A percentile compares a stretch with the other conserved stretches of the same genome.
These are phyloP conservation scores for Chrysolina haemoptera DNA, from an alignment of 2,888 invertebrate species.

Conservation along the genomic window DNA sequence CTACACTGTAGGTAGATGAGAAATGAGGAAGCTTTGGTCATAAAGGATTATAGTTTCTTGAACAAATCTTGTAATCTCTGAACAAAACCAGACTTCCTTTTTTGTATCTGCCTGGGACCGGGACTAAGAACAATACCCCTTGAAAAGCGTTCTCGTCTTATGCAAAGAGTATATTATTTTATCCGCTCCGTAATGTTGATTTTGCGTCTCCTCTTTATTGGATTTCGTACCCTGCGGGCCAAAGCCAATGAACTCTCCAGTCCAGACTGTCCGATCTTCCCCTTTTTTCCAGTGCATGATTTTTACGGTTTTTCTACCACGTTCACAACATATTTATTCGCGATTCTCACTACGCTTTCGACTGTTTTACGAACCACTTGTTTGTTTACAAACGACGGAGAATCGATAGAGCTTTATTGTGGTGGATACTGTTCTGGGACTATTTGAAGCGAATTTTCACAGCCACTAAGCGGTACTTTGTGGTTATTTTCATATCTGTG, in stretches of 20 bases:
- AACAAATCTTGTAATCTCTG: too few relatives aligned
- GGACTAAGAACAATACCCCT: too few relatives aligned
- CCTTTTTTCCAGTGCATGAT: background rate
- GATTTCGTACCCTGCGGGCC: background rate
- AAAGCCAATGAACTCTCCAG: constrained; percentile 14
- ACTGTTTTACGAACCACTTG: constrained; percentile 20
- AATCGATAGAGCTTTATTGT: background rate
- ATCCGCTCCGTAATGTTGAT: constrained; percentile 14
- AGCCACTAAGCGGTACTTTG: background rate
- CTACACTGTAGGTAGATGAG: too few relatives aligned
- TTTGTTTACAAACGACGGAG: background rate
- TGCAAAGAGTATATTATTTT: background rate
- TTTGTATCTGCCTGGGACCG: too few relatives aligned
- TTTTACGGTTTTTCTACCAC: constrained; percentile 19
- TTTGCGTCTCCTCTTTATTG: constrained; percentile 2
- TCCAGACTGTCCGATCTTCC: constrained; percentile 10
- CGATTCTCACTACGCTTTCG: constrained; percentile 8
- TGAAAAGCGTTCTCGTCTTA: too few relatives aligned
- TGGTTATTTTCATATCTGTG: background rate
- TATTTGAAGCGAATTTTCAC: background rate
- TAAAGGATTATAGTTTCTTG: too few relatives aligned
- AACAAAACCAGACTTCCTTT: too few relatives aligned
- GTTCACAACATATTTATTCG: constrained; percentile 19
- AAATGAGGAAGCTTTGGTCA: too few relatives aligned
- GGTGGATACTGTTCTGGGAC: background rate